Percentiles rank a stretch among this genome's conserved stretches.
Conservation (phyloP, 1,140 invertebrate species). For the Hypothenemus hampei region DNA sequence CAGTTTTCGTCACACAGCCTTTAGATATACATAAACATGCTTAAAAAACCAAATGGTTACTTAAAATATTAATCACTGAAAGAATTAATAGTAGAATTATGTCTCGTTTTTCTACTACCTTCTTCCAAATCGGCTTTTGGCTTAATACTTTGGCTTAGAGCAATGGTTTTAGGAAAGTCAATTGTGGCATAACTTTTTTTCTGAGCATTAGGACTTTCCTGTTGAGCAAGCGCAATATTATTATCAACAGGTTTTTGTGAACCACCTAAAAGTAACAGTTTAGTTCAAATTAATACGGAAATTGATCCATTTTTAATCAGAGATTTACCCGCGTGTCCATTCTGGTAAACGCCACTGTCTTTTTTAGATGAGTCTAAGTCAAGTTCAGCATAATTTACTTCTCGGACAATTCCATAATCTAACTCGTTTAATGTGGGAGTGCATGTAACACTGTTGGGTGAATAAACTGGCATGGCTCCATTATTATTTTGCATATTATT, state of each 20-base stretch:
- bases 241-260: conserved; percentile 13
- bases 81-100: conserved; percentile 60
- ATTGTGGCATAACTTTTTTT: conserved; percentile 84
- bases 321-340: conserved; percentile 4
- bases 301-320: not conserved
- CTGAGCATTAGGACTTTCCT: conserved; percentile 51
- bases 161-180: conserved; percentile 88
- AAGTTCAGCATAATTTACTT: conserved; percentile 73
- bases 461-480: conserved; percentile 12
- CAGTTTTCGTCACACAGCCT: not conserved
- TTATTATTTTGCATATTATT: conserved; percentile 6
- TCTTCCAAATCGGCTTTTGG: conserved; percentile 53
- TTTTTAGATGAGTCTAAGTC: conserved; percentile 57
- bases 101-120: conserved; percentile 59
- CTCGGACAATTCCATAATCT: conserved; percentile 36
- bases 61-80: conserved; percentile 52
- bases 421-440: conserved; percentile 48
- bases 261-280: not conserved
- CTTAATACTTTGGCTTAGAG: conserved; percentile 65
- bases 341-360: conserved; percentile 10
- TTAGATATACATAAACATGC: not conserved
- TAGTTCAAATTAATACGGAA: not conserved
- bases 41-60: not conserved
- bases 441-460: conserved; percentile 42
- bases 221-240: conserved; percentile 32